Evolutionary conservation across 2,113 vertebrate genomes (phyloP).

Genomic region (Corythornis vintsioides): DNA sequence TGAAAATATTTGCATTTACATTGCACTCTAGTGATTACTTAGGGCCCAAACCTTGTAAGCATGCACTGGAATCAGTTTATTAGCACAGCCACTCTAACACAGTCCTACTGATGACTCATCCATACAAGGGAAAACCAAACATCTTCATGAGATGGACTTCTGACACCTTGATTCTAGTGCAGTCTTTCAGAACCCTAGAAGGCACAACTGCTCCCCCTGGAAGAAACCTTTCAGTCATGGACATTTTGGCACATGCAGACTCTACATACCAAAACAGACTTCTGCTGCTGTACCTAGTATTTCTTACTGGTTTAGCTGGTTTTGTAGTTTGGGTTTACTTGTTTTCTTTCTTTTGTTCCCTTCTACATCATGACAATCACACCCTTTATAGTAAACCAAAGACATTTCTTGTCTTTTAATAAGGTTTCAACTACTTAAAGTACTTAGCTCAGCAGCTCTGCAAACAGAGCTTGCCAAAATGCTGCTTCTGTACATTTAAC

Average conservation of each 20-base stretch:
- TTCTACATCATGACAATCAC: background rate
- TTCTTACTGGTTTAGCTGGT: slow-evolving; percentile 41
- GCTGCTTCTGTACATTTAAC: background rate
- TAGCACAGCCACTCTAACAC: slow-evolving; percentile 2
- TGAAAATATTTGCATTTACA: slow-evolving; percentile 65
- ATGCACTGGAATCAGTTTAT: slow-evolving; percentile 27
- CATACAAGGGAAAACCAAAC: background rate
- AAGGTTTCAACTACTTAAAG: slow-evolving; percentile 14
- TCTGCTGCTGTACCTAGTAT: slow-evolving; percentile 28
- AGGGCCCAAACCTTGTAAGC: slow-evolving; percentile 10
- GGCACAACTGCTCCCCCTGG: background rate
- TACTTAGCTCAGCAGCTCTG: background rate
- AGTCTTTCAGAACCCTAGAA: background rate
- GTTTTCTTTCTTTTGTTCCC: background rate
- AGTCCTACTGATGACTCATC: slow-evolving; percentile 3
- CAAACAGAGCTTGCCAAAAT: slow-evolving; percentile 5
- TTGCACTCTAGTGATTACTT: slow-evolving; percentile 51
- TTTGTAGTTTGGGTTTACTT: too few species aligned
- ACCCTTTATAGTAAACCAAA: background rate
- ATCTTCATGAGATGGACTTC: background rate
- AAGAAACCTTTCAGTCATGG: background rate
- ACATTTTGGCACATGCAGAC: background rate
- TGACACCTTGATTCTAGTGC: background rate
- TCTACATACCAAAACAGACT: background rate
- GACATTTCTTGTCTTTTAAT: background rate